Conservation (phyloP, 2,888 invertebrate genomes). For the Amiota communis region DNA sequence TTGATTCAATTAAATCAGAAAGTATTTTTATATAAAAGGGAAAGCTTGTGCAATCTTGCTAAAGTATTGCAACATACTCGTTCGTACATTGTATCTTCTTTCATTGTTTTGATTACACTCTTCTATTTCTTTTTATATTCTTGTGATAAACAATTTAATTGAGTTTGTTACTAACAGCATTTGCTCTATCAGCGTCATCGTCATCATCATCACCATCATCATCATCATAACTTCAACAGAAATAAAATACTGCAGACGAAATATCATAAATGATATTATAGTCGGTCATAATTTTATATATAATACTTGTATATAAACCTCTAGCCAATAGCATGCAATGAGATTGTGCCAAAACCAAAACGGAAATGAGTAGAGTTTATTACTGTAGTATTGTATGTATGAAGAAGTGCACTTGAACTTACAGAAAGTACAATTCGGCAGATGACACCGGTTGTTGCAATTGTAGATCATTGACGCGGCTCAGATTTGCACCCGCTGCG, state of each 20-base stretch:
- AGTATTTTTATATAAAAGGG: not conserved
- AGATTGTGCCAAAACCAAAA: constrained; percentile 38
- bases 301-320: too few relatives aligned
- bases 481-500: too few relatives aligned
- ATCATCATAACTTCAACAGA: too few relatives aligned
- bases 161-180: not conserved
- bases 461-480: too few relatives aligned
- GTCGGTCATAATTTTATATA: too few relatives aligned
- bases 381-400: constrained; percentile 14
- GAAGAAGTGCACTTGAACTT: constrained; percentile 56
- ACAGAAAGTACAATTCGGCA: constrained; percentile 74
- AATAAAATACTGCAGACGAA: too few relatives aligned
- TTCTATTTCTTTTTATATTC: not conserved
- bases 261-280: too few relatives aligned
- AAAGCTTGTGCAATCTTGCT: constrained; percentile 56
- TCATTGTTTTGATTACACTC: constrained; percentile 10
- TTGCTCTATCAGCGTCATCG: not conserved
- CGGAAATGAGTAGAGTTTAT: constrained; percentile 25
- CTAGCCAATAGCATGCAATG: constrained; percentile 31
- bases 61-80: constrained; percentile 56
- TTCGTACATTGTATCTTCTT: not conserved
- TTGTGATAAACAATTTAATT: constrained; percentile 13
- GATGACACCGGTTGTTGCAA: constrained; percentile 60
- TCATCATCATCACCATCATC: too few relatives aligned
- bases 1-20: constrained; percentile 18